Conservation (phyloP, 2,888 invertebrate genomes). For the Drosophila limbata region DNA sequence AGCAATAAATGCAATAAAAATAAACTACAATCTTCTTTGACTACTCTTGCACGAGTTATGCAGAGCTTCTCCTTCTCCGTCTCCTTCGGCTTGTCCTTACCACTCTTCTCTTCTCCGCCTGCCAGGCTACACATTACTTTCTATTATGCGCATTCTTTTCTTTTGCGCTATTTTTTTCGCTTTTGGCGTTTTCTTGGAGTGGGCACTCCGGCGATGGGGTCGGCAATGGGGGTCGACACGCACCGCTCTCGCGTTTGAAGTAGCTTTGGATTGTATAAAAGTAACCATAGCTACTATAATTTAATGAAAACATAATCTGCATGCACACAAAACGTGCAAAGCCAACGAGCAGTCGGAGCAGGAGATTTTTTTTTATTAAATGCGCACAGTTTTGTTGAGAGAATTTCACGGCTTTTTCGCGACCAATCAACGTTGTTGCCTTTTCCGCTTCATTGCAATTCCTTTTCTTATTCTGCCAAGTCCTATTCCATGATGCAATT, state of each 20-base stretch:
- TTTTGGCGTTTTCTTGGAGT: conserved; percentile 40
- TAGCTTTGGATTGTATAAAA: conserved; percentile 77
- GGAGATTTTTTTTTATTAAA: conserved; percentile 57
- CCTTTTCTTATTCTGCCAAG: neutral
- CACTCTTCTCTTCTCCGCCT: neutral
- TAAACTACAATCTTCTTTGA: conserved; percentile 73
- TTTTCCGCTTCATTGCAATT: conserved; percentile 49
- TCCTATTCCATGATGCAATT: conserved; percentile 4
- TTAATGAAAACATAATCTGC: conserved; percentile 82
- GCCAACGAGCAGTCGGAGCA: conserved; percentile 6
- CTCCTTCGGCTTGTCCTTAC: neutral
- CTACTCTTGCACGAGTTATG: conserved; percentile 54
- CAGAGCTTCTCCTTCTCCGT: conserved; percentile 1
- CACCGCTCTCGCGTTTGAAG: conserved; percentile 67
- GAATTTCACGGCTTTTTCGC: conserved; percentile 30
- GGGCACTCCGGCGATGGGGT: conserved; percentile 29
- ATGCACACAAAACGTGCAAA: conserved; percentile 57
- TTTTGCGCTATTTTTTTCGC: conserved; percentile 41
- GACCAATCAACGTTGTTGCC: conserved; percentile 31
- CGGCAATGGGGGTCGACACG: conserved; percentile 50
- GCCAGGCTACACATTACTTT: conserved; percentile 56
- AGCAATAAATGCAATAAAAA: conserved; percentile 75
- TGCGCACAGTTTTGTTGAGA: conserved; percentile 35
- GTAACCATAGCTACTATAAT: conserved; percentile 82
- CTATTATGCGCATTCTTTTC: conserved; percentile 70